Base-by-base conservation (phyloP, 2,113 vertebrate genomes). In the Eptesicus fuscus region DNA sequence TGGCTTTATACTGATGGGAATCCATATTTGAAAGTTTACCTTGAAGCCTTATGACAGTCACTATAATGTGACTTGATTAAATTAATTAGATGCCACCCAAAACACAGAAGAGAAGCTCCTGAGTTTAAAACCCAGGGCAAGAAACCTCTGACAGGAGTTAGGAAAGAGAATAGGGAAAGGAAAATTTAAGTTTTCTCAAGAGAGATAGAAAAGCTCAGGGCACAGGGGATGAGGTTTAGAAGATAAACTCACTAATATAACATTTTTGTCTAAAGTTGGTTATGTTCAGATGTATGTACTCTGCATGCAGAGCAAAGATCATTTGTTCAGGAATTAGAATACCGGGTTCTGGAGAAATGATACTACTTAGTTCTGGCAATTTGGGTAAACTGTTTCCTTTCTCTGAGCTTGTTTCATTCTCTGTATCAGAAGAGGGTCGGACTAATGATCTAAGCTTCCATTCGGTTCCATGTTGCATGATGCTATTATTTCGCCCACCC, bases 231-330 rank as follows among this genome's bases (percentile, higher is more conserved):
- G 32, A 67, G 7, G 30, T 51, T 91, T 65, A 88, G 73, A 78
- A 94, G 56, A 92, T 25, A 80, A 73, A 90, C 56, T 90, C 47
- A 73, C 25, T 69, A 88, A 83, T 51, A 10, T 67, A 95, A 76
- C 51, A 92, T n/a, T 74, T 92, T 95, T 93, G 13, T 51, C 67
- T 92, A 20, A 92, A 79, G 59, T 80, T 91, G 61, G 20, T 79
- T 82, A 42, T 77, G 22, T 88, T 95, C 80, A 95, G 22, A 67
- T 56, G 7, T 89, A 69, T 86, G n/a, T 61, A n/a, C 9, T 67
- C 18, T 42, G 83, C 28, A 10, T 63, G 37, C 44, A 89, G 63
- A 87, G 37, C 53, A 93, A 87, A 94, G 70, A 85, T 56, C 7
- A 47, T 49, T 63, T 63, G 28, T 35, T 51, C 47, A 93, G 84